Conservation (phyloP, 2,113 vertebrate species). For the Forbesichthys agassizii region DNA sequence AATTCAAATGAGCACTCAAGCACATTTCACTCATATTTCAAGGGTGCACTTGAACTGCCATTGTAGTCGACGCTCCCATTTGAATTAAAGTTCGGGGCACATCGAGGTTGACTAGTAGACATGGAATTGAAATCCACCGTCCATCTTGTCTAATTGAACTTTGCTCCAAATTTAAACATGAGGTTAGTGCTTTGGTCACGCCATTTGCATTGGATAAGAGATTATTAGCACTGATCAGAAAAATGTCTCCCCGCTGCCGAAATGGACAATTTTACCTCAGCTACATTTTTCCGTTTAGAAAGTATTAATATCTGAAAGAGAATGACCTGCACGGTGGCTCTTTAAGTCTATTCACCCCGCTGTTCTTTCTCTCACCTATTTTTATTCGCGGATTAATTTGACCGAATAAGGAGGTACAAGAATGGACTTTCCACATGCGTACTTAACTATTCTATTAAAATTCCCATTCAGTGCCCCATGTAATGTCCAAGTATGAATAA, state of each 20-base stretch:
- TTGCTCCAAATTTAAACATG: constrained; percentile 73
- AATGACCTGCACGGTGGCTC: constrained; percentile 71
- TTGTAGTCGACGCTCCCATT: constrained; percentile 50
- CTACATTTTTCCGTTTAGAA: constrained; percentile 63
- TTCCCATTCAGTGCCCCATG: constrained; percentile 92
- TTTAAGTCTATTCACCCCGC: constrained; percentile 53
- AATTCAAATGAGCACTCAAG: constrained; percentile 58
- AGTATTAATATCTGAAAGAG: constrained; percentile 73
- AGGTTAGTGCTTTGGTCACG: constrained; percentile 59
- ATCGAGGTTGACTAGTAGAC: constrained; percentile 43
- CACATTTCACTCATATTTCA: constrained; percentile 60
- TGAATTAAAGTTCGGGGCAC: constrained; percentile 68
- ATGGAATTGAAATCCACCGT: constrained; percentile 54
- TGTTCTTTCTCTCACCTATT: constrained; percentile 87
- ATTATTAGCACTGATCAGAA: constrained; percentile 76
- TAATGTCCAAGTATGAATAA: constrained; percentile 98
- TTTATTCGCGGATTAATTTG: constrained; percentile 99
- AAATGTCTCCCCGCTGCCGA: constrained; percentile 64
- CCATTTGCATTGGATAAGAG: constrained; percentile 75
- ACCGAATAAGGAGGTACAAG: constrained; percentile 88
- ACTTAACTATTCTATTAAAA: constrained; percentile 99
- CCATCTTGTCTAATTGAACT: constrained; percentile 72
- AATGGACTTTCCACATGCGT: constrained; percentile 78
- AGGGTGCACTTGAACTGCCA: constrained; percentile 63
- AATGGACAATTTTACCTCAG: constrained; percentile 70